Base-by-base conservation (phyloP, 92 coral and sea anemone genomes). In the Paramuricea clavata region DNA sequence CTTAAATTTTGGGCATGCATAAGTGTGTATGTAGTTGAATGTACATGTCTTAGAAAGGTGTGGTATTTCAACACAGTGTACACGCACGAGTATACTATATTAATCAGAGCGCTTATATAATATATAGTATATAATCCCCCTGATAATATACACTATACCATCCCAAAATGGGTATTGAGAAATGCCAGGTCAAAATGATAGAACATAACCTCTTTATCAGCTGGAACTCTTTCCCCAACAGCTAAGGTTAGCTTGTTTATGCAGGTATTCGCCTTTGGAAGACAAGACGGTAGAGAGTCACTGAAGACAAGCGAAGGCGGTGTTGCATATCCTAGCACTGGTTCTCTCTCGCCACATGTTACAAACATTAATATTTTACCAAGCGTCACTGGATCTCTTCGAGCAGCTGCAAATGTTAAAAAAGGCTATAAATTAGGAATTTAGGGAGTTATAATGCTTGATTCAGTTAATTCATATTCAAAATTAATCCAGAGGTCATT, bases 221-320 rank as follows among this genome's bases (percentile, higher is more conserved):
- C 59, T 0, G 78, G 79, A 13, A 89, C 80, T 2, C 56, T 67
- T n/a, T 43, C 71, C 23, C 88, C 85, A 50, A 69, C 30, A n/a
- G 88, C 72, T 19, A 89, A 50, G 5, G 69, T 77, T 35, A 54
- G n/a, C 74, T 59, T 87, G 86, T 87, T 91, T n/a, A 83, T 69
- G 57, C 93, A 90, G 0, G 90, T 86, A 86, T 90, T 90, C 30
- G 87, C 69, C 26, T 74, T 88, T n/a, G 93, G 93, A 26, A 91
- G 39, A 42, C 85, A 76, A n/a, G 93, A 87, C n/a, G 54, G 74
- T 39, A 59, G 12, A 39, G 19, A 25, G 42, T 44, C 43, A 44
- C 82, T 80, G 68, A 87, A 87, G 12, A 35, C 74, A 3, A 91
- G 61, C 10, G 50, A 61, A 19, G 93, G 93, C 8, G 62, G 57